Evolutionary conservation across 2,888 invertebrate genomes (phyloP), one percentile per base, ranked within the genome.

Genomic region (Amphipyra tragopoginis): DNA sequence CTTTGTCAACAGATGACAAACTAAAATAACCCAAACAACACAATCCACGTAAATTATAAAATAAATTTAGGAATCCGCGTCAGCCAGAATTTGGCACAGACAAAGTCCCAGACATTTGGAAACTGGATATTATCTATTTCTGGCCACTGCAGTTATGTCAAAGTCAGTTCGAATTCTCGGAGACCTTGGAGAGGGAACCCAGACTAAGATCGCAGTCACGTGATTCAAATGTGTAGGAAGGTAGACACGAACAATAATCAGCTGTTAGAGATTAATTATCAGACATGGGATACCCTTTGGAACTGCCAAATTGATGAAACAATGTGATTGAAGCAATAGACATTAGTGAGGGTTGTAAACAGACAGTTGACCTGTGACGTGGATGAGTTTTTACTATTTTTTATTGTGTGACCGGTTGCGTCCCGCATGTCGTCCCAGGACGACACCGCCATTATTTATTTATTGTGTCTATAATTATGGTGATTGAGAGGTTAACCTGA

Each of bases 71-170:
- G 65, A 76, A 70, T 68, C 65, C 66, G 53, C 72, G 72, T 63
- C 68, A 63, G 53, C 52, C 68, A 76, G 77, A 76, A 85, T 86
- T 91, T 91, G 91, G 91, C 91, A 91, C 87, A 51, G 61, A 64
- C 74, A 51, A 48, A 56, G 76, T 77, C 73, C 77, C 80, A 82
- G 83, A 87, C 82, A 79, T 85, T 80, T 80, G 75, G 84, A 86
- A 85, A 85, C 83, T 85, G 85, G 85, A 87, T 84, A 85, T 80
- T 80, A 62, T 82, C 82, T 88, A 87, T 88, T 88, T 85, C 65
- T 65, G 82, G 77, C 55, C 56, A 56, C 72, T 61, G 58, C 61
- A 68, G 77, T 71, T 75, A 72, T 80, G 72, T 54, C 69, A 62
- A 60, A 60, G 44, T 42, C 52, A 36, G 55, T 48, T 66, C 68